phyloP scores from a whole-genome alignment of 2,888 invertebrate species.

The Epirrhoe alternata region DNA sequence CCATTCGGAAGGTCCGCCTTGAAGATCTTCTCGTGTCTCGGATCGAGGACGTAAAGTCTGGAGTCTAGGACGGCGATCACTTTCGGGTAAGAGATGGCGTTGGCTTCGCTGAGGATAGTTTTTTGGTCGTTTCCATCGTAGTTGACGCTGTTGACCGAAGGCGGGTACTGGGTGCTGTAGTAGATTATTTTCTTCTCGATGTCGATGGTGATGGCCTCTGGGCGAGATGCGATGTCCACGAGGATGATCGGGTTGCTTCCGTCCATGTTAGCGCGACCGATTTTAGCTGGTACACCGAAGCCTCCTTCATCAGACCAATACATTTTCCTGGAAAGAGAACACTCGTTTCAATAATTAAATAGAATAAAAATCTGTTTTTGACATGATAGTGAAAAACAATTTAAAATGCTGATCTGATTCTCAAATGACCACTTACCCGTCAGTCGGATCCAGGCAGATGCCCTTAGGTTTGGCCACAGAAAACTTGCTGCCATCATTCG shows the following conservation, averaged over 20 bases:
- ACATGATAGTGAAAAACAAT: background rate
- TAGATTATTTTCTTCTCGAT: slow-evolving; percentile 93
- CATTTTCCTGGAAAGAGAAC: slow-evolving; percentile 85
- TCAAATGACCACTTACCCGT: slow-evolving; percentile 85
- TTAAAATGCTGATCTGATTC: background rate
- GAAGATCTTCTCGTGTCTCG: slow-evolving; percentile 94
- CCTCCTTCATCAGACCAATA: slow-evolving; percentile 99
- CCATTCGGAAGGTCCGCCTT: slow-evolving; percentile 93
- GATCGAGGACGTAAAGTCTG: slow-evolving; percentile 94
- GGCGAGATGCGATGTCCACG: slow-evolving; percentile 87
- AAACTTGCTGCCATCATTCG: slow-evolving; percentile 93
- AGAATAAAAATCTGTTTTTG: too few species aligned
- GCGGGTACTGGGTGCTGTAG: slow-evolving; percentile 92
- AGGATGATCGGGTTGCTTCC: slow-evolving; percentile 92
- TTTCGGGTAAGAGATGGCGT: slow-evolving; percentile 91
- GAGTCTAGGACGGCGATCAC: slow-evolving; percentile 93
- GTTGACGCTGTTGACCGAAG: slow-evolving; percentile 88
- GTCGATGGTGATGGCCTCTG: slow-evolving; percentile 94
- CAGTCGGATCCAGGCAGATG: slow-evolving; percentile 95
- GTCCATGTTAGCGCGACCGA: slow-evolving; percentile 97
- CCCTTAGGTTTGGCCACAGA: slow-evolving; percentile 95
- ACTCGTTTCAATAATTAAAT: background rate
- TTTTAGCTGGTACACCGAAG: slow-evolving; percentile 93
- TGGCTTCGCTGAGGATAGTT: slow-evolving; percentile 87
- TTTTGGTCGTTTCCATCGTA: slow-evolving; percentile 89